phyloP scores from a whole-genome alignment of 2,888 invertebrate species.

The Willowsia nigromaculata region DNA sequence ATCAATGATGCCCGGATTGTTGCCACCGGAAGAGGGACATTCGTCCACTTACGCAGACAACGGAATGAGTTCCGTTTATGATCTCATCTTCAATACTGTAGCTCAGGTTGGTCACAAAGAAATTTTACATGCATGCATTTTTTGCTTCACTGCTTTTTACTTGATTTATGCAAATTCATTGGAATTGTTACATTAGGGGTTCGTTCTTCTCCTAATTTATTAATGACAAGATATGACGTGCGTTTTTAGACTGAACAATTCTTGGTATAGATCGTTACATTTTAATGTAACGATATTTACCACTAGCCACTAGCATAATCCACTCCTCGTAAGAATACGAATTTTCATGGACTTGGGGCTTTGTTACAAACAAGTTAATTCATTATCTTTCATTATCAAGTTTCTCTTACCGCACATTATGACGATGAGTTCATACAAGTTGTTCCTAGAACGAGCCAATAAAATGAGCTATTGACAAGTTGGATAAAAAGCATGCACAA shows the following conservation, averaged over 20 bases:
- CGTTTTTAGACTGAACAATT: too few species aligned
- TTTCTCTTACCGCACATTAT: constrained; percentile 54
- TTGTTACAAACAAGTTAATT: background rate
- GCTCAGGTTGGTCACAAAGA: constrained; percentile 75
- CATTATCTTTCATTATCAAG: background rate
- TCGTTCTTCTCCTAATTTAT: too few species aligned
- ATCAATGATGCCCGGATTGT: constrained; percentile 68
- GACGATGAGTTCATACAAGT: constrained; percentile 32
- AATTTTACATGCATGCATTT: background rate
- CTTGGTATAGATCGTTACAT: too few species aligned
- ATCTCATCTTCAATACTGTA: constrained; percentile 78
- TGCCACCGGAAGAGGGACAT: constrained; percentile 68
- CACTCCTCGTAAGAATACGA: too few species aligned
- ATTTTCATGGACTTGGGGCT: background rate
- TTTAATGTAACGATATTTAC: too few species aligned
- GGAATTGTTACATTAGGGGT: too few species aligned
- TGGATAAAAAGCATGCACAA: background rate
- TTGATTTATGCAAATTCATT: too few species aligned
- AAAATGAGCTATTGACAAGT: constrained; percentile 59
- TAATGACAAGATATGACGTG: too few species aligned
- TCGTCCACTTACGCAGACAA: constrained; percentile 61
- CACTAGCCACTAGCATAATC: too few species aligned
- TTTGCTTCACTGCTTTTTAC: too few species aligned
- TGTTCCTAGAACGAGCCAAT: constrained; percentile 40
- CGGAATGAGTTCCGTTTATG: constrained; percentile 70